Evolutionary conservation across 2,113 vertebrate genomes (phyloP), one percentile per base, ranked within the genome.

Genomic region (Platycercus adscitus): DNA sequence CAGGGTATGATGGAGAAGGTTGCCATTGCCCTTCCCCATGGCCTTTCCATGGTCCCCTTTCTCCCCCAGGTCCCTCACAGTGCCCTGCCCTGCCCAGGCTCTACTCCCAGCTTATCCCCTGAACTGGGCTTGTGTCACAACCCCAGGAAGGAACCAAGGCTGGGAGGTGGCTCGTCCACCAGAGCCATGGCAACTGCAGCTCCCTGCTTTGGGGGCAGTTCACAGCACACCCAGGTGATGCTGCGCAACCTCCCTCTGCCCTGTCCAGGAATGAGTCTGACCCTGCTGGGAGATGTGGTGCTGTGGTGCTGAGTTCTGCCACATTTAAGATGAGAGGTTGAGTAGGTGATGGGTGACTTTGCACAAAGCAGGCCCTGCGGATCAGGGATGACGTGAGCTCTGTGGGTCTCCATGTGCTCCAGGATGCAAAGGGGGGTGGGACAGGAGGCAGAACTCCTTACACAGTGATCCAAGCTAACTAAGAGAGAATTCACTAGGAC

Each of bases 171-270:
- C n/a, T 72, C 44, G 55, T 44, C 37, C 5, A 8, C 35, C 44
- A 56, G 49, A 73, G 37, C 17, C 65, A 84, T 19, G 20, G 25
- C 14, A 70, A 18, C 31, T 77, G 68, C 3, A 2, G 24, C 49
- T 82, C 53, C 24, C 9, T 3, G 2, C 9, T 3, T 1, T 0
- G 1, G 24, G 17, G 19, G 35, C 46, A 80, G 61, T 7, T 77
- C 58, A 69, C 49, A 73, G 53, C 26, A 69, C 11, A 12, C 9
- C 33, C 0, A 3, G 10, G 23, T 33, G 47, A 58, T 71, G 55
- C 55, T 58, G 29, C 70, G 55, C 20, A 91, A 46, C 41, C 33
- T 69, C 15, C 7, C 10, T 8, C 5, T 26, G 17, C 8, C 6
- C 15, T 1, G 2, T 53, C 25, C 73, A 78, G 90, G 55, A 78